These are phyloP conservation scores for Drepana arcuata DNA, from an alignment of 1,140 invertebrate species.

Conservation along the genomic window DNA sequence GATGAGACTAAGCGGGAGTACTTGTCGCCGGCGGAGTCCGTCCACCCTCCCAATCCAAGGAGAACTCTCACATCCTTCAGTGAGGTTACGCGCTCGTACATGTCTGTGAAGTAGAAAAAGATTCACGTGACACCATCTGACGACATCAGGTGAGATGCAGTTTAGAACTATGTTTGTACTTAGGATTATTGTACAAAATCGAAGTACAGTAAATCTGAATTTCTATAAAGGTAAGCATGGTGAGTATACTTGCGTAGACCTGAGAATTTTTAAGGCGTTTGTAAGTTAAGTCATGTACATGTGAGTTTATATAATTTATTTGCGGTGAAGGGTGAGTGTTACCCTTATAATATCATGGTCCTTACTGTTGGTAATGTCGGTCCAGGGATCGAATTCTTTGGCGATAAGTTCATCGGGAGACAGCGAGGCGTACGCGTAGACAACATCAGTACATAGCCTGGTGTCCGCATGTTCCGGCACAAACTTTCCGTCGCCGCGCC, in stretches of 20 bases:
- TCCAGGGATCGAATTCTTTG: conserved; percentile 87
- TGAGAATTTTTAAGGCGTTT: too few relatives aligned
- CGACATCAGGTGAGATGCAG: too few relatives aligned
- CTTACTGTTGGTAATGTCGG: conserved; percentile 88
- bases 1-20: conserved; percentile 84
- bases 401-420: conserved; percentile 83
- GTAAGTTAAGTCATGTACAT: too few relatives aligned
- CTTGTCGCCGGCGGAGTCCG: conserved; percentile 87
- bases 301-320: too few relatives aligned
- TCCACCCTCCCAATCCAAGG: conserved; percentile 91
- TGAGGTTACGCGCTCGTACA: conserved; percentile 78
- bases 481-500: conserved; percentile 86
- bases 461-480: conserved; percentile 88
- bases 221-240: too few relatives aligned
- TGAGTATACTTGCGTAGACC: too few relatives aligned
- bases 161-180: too few relatives aligned
- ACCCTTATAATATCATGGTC: conserved; percentile 1
- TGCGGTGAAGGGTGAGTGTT: too few relatives aligned
- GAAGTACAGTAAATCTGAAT: too few relatives aligned
- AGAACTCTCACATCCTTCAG: conserved; percentile 79
- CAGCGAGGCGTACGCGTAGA: conserved; percentile 92
- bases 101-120: conserved; percentile 72
- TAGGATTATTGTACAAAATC: too few relatives aligned
- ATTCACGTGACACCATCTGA: too few relatives aligned
- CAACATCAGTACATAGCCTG: conserved; percentile 86